Base-by-base conservation (phyloP, 2,797 vertebrate genomes). In the Linurgus olivaceus region DNA sequence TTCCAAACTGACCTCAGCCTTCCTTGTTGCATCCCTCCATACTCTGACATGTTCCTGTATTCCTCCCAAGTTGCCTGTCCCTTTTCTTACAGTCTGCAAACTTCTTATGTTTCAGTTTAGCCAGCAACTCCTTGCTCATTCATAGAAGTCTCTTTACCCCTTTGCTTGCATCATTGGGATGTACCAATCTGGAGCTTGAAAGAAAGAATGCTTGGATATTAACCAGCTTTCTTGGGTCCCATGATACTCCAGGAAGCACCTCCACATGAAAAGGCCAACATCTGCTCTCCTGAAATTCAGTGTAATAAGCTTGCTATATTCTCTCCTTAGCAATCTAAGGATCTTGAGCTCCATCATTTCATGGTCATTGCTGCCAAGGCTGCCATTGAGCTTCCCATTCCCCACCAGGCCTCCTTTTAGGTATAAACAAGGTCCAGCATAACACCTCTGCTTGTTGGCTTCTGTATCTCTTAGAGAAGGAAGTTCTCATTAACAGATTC, bases 1-100 rank as follows among this genome's bases (percentile, higher is more conserved):
- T 47, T 66, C 45, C 40, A 74, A 52, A 80, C 7, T 25, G 33
- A n/a, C 17, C 19, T 57, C 57, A 52, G 2, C 13, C n/a, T 51
- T 66, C 17, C n/a, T 67, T 0, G 0, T 13, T 24, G 5, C 24
- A 68, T 17, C 11, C 13, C 16, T 82, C 26, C 16, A 20, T 44
- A 15, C 16, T 61, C 55, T 62, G 62, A 37, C 19, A 5, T 50
- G 11, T 55, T 62, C 9, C 23, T 81, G 3, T 24, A 42, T 55
- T 68, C 26, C 16, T 37, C 18, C 18, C 19, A 62, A 24, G 16
- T 17, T 68, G 7, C 2, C 48, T 44, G 7, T 47, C 47, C 7
- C 8, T 59, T 66, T 73, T 67, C 13, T 28, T 47, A 40, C 9
- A 59, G 26, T 40, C 40, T 47, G 14, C 16, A 52, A 59, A 40